Evolutionary conservation across 2,797 vertebrate species (phyloP), one percentile per base, ranked within the genome.

Genomic region (Danio choprae): DNA sequence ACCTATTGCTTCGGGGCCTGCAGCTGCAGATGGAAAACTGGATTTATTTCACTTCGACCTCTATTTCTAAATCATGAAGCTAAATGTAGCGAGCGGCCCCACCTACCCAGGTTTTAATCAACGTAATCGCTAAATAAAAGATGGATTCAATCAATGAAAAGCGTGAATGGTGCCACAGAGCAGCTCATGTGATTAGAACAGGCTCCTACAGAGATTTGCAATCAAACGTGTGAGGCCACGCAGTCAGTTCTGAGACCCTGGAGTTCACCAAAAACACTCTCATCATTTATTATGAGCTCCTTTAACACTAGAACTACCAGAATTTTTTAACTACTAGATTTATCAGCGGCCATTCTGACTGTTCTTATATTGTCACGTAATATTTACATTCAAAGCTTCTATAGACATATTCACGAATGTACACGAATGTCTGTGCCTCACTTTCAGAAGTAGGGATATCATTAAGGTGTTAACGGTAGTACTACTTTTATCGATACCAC

Each of bases 91-190:
- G 13, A 70, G 63, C 59, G 40, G 7, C 12, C 71, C 46, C 58
- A 63, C 59, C 59, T 63, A 18, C 46, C 75, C 11, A 59, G 63
- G 15, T 67, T 77, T 77, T 68, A 77, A 77, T 68, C 75, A 77
- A 77, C 5, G 29, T 68, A 77, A 77, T 68, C 9, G 22, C 53
- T 77, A 68, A 77, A 77, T 77, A 77, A 77, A 77, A 77, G 41
- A 77, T 77, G 53, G 41, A 77, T 77, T 77, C 51, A 77, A 67
- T 77, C 75, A 58, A 68, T 77, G 63, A 51, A 20, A 40, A 46
- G 53, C n/a, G 16, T 16, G 20, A 56, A 67, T 29, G 62, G 62
- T 60, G 53, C 29, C 46, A 41, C 46, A 16, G n/a, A 68, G 63
- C 75, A 68, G 63, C 75, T 68, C 11, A 55, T 77, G 7, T 59